phyloP scores from a whole-genome alignment of 1,140 invertebrate genomes.

The Drosophila sucinea region DNA sequence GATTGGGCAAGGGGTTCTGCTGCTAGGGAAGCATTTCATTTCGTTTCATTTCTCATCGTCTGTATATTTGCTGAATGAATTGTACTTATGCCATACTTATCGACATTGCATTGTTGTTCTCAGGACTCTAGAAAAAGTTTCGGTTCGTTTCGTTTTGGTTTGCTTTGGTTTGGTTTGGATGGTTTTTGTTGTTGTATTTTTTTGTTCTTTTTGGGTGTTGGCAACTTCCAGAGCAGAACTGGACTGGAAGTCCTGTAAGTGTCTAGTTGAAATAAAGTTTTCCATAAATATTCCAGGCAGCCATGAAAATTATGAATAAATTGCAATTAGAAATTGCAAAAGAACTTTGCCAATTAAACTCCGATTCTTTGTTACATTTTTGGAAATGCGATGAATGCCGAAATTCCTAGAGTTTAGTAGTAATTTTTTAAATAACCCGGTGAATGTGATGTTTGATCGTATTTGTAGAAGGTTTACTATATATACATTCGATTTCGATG shows the following conservation, averaged over 20 bases:
- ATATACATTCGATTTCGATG: too few relatives aligned
- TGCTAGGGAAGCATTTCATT: conserved; percentile 34
- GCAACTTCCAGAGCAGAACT: conserved; percentile 33
- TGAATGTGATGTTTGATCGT: too few relatives aligned
- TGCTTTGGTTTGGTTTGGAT: conserved; percentile 1
- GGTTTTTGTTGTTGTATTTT: background rate
- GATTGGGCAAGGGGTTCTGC: too few relatives aligned
- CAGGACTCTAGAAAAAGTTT: conserved; percentile 62
- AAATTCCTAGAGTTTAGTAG: background rate
- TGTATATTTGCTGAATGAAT: conserved; percentile 59
- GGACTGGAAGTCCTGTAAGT: conserved; percentile 57
- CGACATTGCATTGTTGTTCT: conserved; percentile 69
- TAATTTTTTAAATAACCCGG: background rate
- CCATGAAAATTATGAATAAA: conserved; percentile 54
- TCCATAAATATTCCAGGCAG: conserved; percentile 44
- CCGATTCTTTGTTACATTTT: background rate
- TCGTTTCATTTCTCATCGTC: conserved; percentile 32
- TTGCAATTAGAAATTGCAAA: conserved; percentile 64
- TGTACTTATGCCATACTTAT: conserved; percentile 80
- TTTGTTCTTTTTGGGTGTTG: conserved; percentile 13
- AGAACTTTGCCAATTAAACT: conserved; percentile 11
- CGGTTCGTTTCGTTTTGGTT: conserved; percentile 24
- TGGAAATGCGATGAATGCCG: background rate
- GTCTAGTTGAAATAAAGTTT: conserved; percentile 30
- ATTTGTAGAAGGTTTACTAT: too few relatives aligned